These are phyloP conservation scores for Listronotus oregonensis DNA, from an alignment of 1,140 invertebrate genomes.

Conservation along the genomic window DNA sequence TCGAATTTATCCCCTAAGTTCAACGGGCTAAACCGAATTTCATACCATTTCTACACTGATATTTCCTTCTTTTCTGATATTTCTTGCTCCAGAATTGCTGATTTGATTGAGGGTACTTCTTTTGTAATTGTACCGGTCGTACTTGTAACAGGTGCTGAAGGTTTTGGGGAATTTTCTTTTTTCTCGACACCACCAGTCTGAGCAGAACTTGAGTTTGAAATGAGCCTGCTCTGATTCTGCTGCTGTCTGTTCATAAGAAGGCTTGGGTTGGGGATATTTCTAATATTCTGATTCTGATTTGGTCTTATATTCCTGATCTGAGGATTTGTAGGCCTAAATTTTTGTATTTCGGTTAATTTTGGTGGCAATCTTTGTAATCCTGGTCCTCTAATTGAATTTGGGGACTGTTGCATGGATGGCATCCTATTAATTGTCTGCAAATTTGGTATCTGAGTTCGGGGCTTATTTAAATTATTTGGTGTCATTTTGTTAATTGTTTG, in stretches of 20 bases:
- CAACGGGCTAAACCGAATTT: no score
- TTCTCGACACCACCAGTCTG: conserved; percentile 8
- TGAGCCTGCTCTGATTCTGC: conserved; percentile 49
- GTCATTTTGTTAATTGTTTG: conserved; percentile 43
- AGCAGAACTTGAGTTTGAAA: conserved; percentile 21
- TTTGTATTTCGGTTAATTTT: conserved; percentile 52
- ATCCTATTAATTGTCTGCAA: conserved; percentile 46
- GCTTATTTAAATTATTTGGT: conserved; percentile 32
- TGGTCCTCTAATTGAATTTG: conserved; percentile 18
- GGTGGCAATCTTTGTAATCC: conserved; percentile 48
- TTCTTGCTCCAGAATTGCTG: conserved; percentile 29
- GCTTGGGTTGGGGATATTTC: conserved; percentile 55
- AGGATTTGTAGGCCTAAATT: conserved; percentile 46
- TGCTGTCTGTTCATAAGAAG: conserved; percentile 46
- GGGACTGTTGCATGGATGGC: conserved; percentile 23
- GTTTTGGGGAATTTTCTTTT: conserved; percentile 25
- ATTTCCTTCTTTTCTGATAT: conserved; percentile 38
- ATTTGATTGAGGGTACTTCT: conserved; percentile 18
- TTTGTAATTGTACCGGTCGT: conserved; percentile 18
- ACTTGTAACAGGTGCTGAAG: conserved; percentile 13
- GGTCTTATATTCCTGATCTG: conserved; percentile 49
- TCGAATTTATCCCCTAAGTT: no score
- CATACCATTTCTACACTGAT: conserved; percentile 14
- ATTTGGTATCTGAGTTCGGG: conserved; percentile 45
- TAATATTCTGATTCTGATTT: conserved; percentile 51